These are phyloP conservation scores for Eupsilia transversa DNA, from an alignment of 2,888 invertebrate genomes.

Conservation along the genomic window DNA sequence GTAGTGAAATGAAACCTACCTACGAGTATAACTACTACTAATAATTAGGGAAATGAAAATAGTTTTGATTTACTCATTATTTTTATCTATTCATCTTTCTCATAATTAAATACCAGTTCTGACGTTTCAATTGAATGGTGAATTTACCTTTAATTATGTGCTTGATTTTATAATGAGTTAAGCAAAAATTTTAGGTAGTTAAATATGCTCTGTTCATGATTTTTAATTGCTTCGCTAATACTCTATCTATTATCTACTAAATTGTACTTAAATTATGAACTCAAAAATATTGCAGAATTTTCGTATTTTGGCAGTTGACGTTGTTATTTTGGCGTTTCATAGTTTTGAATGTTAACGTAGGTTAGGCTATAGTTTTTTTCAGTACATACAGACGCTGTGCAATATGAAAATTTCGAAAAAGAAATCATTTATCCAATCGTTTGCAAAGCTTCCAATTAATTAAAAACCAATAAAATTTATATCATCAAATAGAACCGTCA, in stretches of 20 bases:
- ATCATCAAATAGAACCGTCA: conserved; percentile 15
- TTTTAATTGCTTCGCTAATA: too few species aligned
- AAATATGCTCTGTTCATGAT: too few species aligned
- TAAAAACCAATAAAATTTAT: background rate
- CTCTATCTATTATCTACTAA: too few species aligned
- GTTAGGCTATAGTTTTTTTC: background rate
- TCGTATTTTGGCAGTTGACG: too few species aligned
- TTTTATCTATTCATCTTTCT: conserved; percentile 11
- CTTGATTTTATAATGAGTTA: background rate
- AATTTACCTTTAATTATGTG: background rate
- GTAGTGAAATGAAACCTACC: too few species aligned
- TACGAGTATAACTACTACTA: too few species aligned
- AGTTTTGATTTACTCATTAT: background rate
- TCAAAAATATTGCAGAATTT: background rate
- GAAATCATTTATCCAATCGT: background rate
- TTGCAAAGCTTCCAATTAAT: background rate
- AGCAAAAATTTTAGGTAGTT: background rate
- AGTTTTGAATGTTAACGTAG: background rate
- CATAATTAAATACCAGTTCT: background rate
- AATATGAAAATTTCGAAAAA: background rate
- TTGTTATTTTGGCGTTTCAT: too few species aligned
- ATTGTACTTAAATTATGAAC: background rate
- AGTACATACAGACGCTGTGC: background rate
- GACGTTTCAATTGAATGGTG: background rate
- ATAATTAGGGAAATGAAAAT: conserved; percentile 16